phyloP scores from a whole-genome alignment of 2,888 invertebrate species.

The Agriopis leucophaearia region DNA sequence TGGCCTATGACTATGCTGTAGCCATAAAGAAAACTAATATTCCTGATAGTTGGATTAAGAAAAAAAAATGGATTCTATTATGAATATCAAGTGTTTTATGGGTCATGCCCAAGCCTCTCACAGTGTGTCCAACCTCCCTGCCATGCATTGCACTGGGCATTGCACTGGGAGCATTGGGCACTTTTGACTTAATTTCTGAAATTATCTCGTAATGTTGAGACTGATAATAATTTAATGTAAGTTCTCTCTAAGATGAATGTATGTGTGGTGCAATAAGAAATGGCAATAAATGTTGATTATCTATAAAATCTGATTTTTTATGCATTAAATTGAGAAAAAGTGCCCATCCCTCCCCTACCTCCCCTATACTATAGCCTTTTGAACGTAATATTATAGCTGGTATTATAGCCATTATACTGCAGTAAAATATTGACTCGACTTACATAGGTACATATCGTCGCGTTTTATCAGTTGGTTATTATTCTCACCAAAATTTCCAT shows the following conservation, averaged over 20 bases:
- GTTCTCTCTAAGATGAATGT: not conserved
- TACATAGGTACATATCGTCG: not conserved
- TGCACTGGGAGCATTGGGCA: not conserved
- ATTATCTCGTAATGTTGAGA: not conserved
- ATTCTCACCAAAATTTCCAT: constrained; percentile 9
- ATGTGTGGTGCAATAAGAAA: constrained; percentile 13
- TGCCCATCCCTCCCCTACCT: not conserved
- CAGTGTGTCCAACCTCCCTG: not conserved
- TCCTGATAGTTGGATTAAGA: no score
- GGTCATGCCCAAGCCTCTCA: not conserved
- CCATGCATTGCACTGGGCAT: no score
- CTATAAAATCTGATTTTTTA: constrained; percentile 34
- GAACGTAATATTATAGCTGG: no score
- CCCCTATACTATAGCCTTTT: no score
- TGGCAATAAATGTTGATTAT: constrained; percentile 33
- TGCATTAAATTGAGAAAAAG: constrained; percentile 29
- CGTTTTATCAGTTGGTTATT: not conserved
- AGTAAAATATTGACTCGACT: no score
- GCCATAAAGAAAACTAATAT: not conserved
- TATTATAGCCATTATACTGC: no score
- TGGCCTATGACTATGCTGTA: not conserved
- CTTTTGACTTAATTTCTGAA: not conserved
- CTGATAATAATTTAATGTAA: not conserved
- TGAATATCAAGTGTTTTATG: not conserved
- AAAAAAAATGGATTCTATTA: constrained; percentile 1